phyloP scores from a whole-genome alignment of 2,888 invertebrate species.

The Brachypterus glaber region DNA sequence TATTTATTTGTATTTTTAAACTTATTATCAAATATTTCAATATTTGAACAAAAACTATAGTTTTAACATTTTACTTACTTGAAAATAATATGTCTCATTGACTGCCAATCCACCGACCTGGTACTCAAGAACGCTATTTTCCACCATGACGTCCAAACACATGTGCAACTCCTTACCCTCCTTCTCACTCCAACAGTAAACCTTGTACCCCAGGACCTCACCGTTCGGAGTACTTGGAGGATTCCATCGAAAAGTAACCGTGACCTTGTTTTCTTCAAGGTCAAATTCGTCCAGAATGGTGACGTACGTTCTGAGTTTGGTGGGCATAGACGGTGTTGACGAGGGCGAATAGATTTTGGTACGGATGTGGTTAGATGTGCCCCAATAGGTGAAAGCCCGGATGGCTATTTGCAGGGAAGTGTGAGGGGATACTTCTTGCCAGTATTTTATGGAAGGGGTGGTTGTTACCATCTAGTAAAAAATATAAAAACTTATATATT shows the following conservation, averaged over 20 bases:
- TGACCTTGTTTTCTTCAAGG: constrained; percentile 25
- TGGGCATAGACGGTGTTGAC: constrained; percentile 68
- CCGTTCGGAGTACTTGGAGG: constrained; percentile 66
- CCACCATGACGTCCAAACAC: constrained; percentile 45
- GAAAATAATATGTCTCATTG: constrained; percentile 58
- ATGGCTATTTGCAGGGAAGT: constrained; percentile 63
- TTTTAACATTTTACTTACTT: constrained; percentile 39
- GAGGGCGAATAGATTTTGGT: constrained; percentile 66
- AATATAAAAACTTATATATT: constrained; percentile 9
- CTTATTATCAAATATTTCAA: constrained; percentile 1
- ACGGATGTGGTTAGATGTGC: constrained; percentile 55
- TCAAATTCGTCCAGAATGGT: constrained; percentile 26
- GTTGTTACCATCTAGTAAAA: constrained; percentile 44
- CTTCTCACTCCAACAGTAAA: constrained; percentile 56
- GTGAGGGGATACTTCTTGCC: constrained; percentile 54
- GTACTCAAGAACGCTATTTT: constrained; percentile 48
- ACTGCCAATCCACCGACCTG: constrained; percentile 47
- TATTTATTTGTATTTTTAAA: no score
- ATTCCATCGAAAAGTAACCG: constrained; percentile 68
- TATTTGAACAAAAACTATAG: constrained; percentile 1
- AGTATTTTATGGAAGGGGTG: constrained; percentile 45
- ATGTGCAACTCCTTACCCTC: constrained; percentile 41
- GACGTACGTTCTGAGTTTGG: constrained; percentile 64
- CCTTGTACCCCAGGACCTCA: constrained; percentile 60
- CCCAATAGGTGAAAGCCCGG: constrained; percentile 79